Base-by-base conservation (phyloP, 2,113 vertebrate genomes). In the Pipa parva region DNA sequence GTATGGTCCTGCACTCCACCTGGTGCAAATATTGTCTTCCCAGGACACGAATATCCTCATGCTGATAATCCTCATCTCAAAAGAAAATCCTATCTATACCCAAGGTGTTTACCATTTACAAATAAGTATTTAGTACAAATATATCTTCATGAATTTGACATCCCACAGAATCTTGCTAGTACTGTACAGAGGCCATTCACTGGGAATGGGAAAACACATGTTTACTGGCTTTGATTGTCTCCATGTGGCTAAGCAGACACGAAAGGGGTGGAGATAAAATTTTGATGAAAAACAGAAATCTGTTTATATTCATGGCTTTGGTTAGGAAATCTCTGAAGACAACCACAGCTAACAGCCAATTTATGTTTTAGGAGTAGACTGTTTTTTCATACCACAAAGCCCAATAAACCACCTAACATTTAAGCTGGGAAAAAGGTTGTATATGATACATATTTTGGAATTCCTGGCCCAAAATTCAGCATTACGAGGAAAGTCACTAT, bases 301-400 rank as follows among this genome's bases (percentile, higher is more conserved):
- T 50, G 39, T n/a, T 28, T 58, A 52, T 63, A 42, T 61, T 60
- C 49, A 45, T 61, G 66, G 48, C 36, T 70, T 69, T 70, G 25
- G 57, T 61, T 70, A 68, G 49, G 25, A 54, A 69, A 68, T 28
- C 65, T 61, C 66, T 54, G 46, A 70, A 58, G 66, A 70, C 58
- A 70, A 70, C 25, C 7, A 36, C 58, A 70, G 55, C 66, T 70
- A 61, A 70, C 57, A 54, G 66, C 58, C 58, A 70, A 70, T 54
- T 70, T 70, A 25, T 70, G 65, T 68, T 68, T 68, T 68, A 70
- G 57, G 13, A 52, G 48, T 31, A 22, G 45, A 26, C 50, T 57
- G 56, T 59, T 50, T 68, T 59, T 67, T 25, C 26, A 15, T 50
- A 42, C 24, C 46, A 42, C 46, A 60, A 42, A 28, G 46, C 57